Base-by-base conservation (phyloP, 2,797 vertebrate genomes). In the Sebastes reedi region DNA sequence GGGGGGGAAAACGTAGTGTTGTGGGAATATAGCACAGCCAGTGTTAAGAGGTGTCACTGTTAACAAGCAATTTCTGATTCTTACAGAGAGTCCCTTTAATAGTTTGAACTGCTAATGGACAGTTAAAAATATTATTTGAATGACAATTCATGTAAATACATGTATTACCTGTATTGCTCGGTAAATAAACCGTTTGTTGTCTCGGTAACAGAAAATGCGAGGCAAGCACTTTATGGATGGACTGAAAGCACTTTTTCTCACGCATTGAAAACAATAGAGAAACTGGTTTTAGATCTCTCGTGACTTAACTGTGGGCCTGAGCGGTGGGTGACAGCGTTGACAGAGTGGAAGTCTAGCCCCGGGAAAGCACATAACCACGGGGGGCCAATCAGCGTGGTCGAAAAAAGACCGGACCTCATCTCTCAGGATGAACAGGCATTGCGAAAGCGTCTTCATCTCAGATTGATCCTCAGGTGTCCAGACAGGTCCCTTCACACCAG, bases 401-500 rank as follows among this genome's bases (percentile, higher is more conserved):
- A 62, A 84, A 80, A 39, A 65, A 55, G 76, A 77, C 69, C 76
- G 32, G 64, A 73, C 60, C 55, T 79, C 39, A 54, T 64, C 72
- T 86, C 72, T 83, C 75, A 67, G 42, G 67, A 68, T 59, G 77
- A 73, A 67, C 62, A 52, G 65, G 77, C 50, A 5, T 55, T 70
- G 86, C 64, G 77, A 91, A 87, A 83, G 83, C 75, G 69, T 87
- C 85, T 82, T 67, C 64, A 79, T 75, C 83, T 87, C 80, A 55
- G 55, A 86, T 79, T 93, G 91, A 92, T 91, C 72, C 81, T 90
- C 72, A 90, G 75, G 87, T 7, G n/a, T 84, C 83, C 81, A 56
- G 92, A 93, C 91, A 92, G 82, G 81, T 85, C 64, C 66, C 68
- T 72, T 89, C 91, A 86, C 89, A 84, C 81, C 86, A 78, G 75